phyloP scores from a whole-genome alignment of 2,888 invertebrate species.

The Podotricha telesiphe region DNA sequence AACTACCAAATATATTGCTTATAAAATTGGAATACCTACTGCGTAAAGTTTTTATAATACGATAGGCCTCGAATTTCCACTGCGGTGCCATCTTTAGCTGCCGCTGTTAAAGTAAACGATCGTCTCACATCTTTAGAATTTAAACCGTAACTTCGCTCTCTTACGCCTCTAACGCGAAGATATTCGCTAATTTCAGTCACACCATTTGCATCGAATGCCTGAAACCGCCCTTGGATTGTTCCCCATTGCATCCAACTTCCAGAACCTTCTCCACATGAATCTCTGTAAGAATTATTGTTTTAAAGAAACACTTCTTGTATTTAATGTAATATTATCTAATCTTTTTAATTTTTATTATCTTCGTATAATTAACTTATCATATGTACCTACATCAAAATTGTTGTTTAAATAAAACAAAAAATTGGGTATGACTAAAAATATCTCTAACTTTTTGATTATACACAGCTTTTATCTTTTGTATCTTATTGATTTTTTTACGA shows the following conservation, averaged over 20 bases:
- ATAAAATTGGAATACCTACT: too few species aligned
- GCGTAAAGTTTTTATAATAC: conserved; percentile 76
- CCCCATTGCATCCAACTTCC: conserved; percentile 86
- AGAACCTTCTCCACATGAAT: conserved; percentile 59
- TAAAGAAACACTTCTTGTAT: too few species aligned
- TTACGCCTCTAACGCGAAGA: conserved; percentile 80
- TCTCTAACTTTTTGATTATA: too few species aligned
- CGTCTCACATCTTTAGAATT: conserved; percentile 59
- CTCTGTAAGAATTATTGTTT: conserved; percentile 57
- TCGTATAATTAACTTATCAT: too few species aligned
- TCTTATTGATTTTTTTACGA: too few species aligned
- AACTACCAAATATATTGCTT: too few species aligned
- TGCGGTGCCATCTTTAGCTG: conserved; percentile 82
- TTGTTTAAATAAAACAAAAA: too few species aligned
- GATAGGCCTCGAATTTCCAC: conserved; percentile 81
- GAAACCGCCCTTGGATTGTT: conserved; percentile 82
- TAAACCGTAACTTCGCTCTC: conserved; percentile 73
- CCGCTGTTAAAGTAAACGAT: conserved; percentile 63
- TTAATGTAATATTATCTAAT: too few species aligned
- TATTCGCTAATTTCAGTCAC: conserved; percentile 58
- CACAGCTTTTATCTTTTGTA: too few species aligned
- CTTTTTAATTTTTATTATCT: too few species aligned
- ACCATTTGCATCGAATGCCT: conserved; percentile 68
- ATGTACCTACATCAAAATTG: too few species aligned
- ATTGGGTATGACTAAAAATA: too few species aligned